phyloP scores from a whole-genome alignment of 2,888 invertebrate genomes.

The Anagyrus pseudococci region DNA sequence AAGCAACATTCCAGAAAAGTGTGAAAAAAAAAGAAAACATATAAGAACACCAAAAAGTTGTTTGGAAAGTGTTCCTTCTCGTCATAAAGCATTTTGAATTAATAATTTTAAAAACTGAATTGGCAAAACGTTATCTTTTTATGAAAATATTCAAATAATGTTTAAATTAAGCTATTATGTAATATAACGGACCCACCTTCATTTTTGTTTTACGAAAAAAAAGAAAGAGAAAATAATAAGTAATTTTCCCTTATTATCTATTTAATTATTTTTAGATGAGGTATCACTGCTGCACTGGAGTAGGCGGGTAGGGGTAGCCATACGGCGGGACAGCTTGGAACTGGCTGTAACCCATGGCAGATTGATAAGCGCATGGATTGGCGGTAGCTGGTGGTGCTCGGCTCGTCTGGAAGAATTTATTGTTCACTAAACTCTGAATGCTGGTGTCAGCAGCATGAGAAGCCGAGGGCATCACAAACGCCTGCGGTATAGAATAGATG shows the following conservation, averaged over 20 bases:
- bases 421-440: constrained; percentile 67
- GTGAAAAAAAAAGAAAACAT: constrained; percentile 45
- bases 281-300: constrained; percentile 78
- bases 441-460: constrained; percentile 60
- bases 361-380: constrained; percentile 69
- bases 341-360: constrained; percentile 71
- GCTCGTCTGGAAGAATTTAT: constrained; percentile 78
- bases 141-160: constrained; percentile 12
- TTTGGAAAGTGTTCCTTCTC: too few species aligned
- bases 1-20: constrained; percentile 53
- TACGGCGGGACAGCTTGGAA: constrained; percentile 74
- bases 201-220: constrained; percentile 22
- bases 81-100: too few species aligned
- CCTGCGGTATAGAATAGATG: constrained; percentile 61
- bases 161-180: constrained; percentile 18
- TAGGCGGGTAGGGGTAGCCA: constrained; percentile 69
- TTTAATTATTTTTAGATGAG: constrained; percentile 29
- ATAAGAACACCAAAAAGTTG: constrained; percentile 34
- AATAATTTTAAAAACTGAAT: constrained; percentile 17
- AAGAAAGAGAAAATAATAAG: constrained; percentile 17
- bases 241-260: too few species aligned
- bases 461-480: constrained; percentile 64
- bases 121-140: constrained; percentile 17
- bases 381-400: constrained; percentile 65
- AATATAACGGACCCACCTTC: constrained; percentile 29